phyloP scores from a whole-genome alignment of 2,113 vertebrate species.

The Elachura formosa region DNA sequence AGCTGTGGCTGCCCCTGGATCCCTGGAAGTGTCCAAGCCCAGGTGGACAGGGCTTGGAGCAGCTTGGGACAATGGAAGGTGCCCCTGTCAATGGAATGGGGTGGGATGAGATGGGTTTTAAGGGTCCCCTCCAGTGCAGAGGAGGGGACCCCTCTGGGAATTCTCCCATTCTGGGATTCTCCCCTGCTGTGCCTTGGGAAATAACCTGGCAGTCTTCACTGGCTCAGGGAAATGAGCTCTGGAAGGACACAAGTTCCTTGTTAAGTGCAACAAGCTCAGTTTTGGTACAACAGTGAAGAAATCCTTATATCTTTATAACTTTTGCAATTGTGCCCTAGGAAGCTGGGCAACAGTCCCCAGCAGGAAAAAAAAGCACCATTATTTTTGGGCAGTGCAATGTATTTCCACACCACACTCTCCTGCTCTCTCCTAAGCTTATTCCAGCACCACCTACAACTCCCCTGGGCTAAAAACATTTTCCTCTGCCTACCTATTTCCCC shows the following conservation, averaged over 20 bases:
- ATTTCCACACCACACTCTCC: neutral
- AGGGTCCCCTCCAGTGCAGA: neutral
- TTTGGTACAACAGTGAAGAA: neutral
- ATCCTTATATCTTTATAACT: neutral
- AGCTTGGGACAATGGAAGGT: fast-evolving
- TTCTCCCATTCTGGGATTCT: neutral
- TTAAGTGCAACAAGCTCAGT: neutral
- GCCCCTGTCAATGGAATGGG: neutral
- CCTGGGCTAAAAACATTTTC: neutral
- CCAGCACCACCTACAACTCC: neutral
- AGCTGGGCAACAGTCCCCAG: neutral
- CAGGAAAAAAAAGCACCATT: neutral
- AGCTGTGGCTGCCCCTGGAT: neutral
- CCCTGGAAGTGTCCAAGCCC: neutral
- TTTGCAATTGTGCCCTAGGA: neutral
- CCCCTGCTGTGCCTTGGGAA: neutral
- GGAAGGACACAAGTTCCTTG: neutral
- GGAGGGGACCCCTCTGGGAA: no score
- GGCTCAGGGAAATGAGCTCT: neutral
- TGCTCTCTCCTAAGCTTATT: neutral
- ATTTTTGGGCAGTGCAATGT: neutral
- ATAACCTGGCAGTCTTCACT: neutral
- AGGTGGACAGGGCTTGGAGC: neutral
- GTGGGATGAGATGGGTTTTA: neutral
- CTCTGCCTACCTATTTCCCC: neutral